Evolutionary conservation across 1,140 invertebrate genomes (phyloP), one percentile per base, ranked within the genome.

Genomic region (Elymnias hypermnestra): DNA sequence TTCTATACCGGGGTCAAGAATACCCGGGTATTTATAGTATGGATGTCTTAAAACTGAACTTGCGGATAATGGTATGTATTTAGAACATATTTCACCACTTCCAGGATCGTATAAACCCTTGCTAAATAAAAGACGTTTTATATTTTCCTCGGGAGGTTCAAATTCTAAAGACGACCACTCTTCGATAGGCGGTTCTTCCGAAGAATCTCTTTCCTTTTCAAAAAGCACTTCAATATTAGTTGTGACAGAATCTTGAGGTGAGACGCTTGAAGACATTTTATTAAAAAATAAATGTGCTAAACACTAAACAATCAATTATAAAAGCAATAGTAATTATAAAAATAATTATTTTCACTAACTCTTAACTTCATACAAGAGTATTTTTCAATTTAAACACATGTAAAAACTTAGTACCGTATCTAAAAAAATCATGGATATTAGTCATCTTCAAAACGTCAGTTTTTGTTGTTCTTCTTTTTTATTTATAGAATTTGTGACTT

Each of bases 1-100:
- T 15, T 66, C 49, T 25, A 87, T 73, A 18, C 86, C 86, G 1
- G 86, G 85, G 61, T 88, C 87, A 17, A 50, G 40, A 25, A 87
- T 36, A n/a, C 65, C 63, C 13, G 86, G 86, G 53, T 87, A 88
- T 19, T 66, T 59, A 50, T 77, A 87, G 25, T 83, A 75, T 3
- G 70, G 65, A 59, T 88, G 82, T 42, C 72, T 54, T 1, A 81
- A 40, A 2, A 87, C 49, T 2, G 83, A 82, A 46, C 85, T 87
- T n/a, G 64, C 69, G 6, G 87, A 88, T n/a, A 86, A 28, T 3
- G 78, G 9, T 31, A 83, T 47, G 19, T 78, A 78, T 17, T 72
- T 68, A 3, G 58, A 49, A 36, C 77, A 78, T 36, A 77, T 66
- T 48, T 82, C 74, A 4, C 65, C 74, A 23, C 68, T 75, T 2